Conservation (phyloP, 2,888 invertebrate species). For the Perithous albicinctus region DNA sequence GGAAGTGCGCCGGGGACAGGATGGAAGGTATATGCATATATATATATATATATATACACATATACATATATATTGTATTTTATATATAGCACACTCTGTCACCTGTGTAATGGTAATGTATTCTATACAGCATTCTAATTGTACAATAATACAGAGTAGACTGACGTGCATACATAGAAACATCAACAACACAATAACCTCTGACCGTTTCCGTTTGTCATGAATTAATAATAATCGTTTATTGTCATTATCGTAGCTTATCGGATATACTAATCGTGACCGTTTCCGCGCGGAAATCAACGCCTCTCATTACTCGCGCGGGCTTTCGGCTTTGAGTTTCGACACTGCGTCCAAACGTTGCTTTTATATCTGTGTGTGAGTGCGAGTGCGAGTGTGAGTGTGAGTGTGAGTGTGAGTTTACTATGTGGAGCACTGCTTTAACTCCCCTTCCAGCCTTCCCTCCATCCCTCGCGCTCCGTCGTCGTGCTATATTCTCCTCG, state of each 20-base stretch:
- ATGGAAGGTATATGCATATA: constrained; percentile 14
- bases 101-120: constrained; percentile 36
- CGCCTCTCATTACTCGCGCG: not conserved
- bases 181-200: constrained; percentile 30
- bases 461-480: constrained; percentile 46
- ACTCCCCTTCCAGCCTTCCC: constrained; percentile 22
- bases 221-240: constrained; percentile 59
- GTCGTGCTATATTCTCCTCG: constrained; percentile 64
- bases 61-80: not conserved
- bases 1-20: constrained; percentile 45
- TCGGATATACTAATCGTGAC: constrained; percentile 45
- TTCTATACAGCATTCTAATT: constrained; percentile 16
- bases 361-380: not conserved
- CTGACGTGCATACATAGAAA: constrained; percentile 19
- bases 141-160: not conserved
- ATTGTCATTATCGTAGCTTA: constrained; percentile 47
- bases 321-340: constrained; percentile 35
- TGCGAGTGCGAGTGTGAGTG: not conserved
- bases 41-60: not conserved
- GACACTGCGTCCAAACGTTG: constrained; percentile 16
- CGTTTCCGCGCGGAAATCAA: constrained; percentile 33
- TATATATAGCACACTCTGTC: not conserved
- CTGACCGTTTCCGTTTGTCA: constrained; percentile 58
- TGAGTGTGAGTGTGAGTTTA: not conserved
- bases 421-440: constrained; percentile 47